Evolutionary conservation across 2,113 vertebrate genomes (phyloP).

Genomic region (Propithecus coquereli): DNA sequence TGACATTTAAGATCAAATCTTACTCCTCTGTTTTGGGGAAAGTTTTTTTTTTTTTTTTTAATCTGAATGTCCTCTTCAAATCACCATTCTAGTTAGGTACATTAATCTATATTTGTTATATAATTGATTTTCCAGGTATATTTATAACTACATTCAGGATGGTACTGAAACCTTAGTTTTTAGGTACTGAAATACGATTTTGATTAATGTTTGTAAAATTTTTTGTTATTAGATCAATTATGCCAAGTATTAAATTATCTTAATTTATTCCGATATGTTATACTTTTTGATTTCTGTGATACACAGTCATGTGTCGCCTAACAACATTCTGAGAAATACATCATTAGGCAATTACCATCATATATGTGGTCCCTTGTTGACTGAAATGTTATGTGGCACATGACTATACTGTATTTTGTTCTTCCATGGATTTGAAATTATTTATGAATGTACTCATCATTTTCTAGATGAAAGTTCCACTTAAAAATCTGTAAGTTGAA

Average conservation of each 20-base stretch:
- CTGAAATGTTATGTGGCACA: not conserved
- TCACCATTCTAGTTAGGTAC: not conserved
- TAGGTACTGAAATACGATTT: not conserved
- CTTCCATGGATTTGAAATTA: not conserved
- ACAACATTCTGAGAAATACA: not conserved
- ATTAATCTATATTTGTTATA: not conserved
- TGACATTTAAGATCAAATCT: not conserved
- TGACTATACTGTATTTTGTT: not conserved
- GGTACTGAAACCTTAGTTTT: slow-evolving; percentile 12
- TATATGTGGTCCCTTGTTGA: not conserved
- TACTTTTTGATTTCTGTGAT: not conserved
- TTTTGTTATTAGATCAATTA: not conserved
- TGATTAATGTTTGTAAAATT: slow-evolving; percentile 6
- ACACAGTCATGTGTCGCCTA: not conserved
- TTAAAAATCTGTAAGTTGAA: slow-evolving; percentile 31
- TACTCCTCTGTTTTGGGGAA: not conserved
- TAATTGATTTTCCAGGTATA: not conserved
- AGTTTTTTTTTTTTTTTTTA: not conserved
- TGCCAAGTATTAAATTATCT: not conserved
- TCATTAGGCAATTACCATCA: not conserved
- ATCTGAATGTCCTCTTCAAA: not conserved
- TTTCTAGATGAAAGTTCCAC: slow-evolving; percentile 25
- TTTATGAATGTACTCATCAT: not conserved
- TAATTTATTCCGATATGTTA: slow-evolving; percentile 5
- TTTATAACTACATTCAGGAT: slow-evolving; percentile 13